Base-by-base conservation (phyloP, 2,113 vertebrate species). In the Mastomys coucha region DNA sequence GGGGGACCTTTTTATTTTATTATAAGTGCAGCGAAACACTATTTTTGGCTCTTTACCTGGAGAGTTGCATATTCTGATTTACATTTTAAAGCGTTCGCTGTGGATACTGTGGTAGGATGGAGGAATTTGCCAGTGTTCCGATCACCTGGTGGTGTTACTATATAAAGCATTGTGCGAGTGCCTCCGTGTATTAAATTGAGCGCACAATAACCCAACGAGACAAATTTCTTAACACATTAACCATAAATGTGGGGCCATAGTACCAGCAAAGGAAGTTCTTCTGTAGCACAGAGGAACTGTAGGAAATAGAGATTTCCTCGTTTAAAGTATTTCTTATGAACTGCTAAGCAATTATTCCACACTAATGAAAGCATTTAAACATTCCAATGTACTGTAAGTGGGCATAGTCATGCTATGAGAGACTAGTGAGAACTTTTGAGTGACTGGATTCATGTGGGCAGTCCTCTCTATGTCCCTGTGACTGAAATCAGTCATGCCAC, bases 1-100 rank as follows among this genome's bases (percentile, higher is more conserved):
- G 22, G 9, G n/a, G 7, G 1, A 16, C 16, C 45, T 91, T 92
- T 58, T n/a, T 12, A n/a, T 90, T 95, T 75, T 72, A 77, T 88
- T 85, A 4, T 36, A 24, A 81, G 73, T 63, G 8, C 45, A 72
- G 10, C 1, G 26, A 80, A 49, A 56, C 2, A 26, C 51, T 76
- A 4, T 88, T 91, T 88, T 67, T 20, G 89, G 85, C 28, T 78
- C 94, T 51, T 96, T 80, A 88, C n/a, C 56, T 45, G 42, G 69
- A 80, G 36, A 81, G 49, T 60, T 56, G 16, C 81, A n/a, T 56
- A 82, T 65, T 93, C 45, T 91, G 39, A 81, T 82, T 89, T 76
- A 39, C 58, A 49, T 67, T 96, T 91, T 82, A n/a, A 77, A 96
- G 85, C 86, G 19, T 49, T 76, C 31, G 7, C 70, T 19, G 8